phyloP scores from a whole-genome alignment of 2,113 vertebrate genomes.

The Bos indicus region DNA sequence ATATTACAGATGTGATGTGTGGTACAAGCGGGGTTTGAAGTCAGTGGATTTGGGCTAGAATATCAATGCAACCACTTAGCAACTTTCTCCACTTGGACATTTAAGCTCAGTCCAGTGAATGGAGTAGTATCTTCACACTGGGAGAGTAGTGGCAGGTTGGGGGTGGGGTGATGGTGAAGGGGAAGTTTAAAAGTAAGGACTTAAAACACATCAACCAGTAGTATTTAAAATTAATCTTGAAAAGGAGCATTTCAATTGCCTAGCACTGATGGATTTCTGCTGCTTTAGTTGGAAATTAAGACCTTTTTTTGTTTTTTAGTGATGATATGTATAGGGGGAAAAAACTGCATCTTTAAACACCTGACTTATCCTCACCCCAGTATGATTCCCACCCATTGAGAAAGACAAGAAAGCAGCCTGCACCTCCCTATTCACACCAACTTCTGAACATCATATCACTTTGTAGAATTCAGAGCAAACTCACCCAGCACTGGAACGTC shows the following conservation, averaged over 20 bases:
- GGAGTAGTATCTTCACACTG: not conserved
- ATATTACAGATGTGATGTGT: not conserved
- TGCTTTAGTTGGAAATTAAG: not conserved
- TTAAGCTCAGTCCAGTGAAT: not conserved
- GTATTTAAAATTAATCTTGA: not conserved
- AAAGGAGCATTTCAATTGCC: not conserved
- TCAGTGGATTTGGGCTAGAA: not conserved
- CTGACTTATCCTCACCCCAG: not conserved
- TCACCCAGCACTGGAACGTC: not conserved
- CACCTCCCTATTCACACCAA: not conserved
- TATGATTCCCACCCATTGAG: not conserved
- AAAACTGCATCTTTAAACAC: not conserved
- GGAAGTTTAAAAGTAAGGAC: not conserved
- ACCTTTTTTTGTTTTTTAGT: not conserved
- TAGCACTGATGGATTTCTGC: not conserved
- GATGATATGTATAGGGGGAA: fast-evolving
- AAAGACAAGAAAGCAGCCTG: not conserved
- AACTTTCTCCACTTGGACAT: not conserved
- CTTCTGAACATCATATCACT: not conserved
- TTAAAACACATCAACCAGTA: not conserved
- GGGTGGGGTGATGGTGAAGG: not conserved
- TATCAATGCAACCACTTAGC: not conserved
- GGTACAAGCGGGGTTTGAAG: not conserved
- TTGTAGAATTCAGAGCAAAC: not conserved
- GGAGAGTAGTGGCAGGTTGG: fast-evolving